Percentiles rank a stretch among this genome's conserved stretches.
phyloP scores from a whole-genome alignment of 2,113 vertebrate genomes.

The Pogona vitticeps region DNA sequence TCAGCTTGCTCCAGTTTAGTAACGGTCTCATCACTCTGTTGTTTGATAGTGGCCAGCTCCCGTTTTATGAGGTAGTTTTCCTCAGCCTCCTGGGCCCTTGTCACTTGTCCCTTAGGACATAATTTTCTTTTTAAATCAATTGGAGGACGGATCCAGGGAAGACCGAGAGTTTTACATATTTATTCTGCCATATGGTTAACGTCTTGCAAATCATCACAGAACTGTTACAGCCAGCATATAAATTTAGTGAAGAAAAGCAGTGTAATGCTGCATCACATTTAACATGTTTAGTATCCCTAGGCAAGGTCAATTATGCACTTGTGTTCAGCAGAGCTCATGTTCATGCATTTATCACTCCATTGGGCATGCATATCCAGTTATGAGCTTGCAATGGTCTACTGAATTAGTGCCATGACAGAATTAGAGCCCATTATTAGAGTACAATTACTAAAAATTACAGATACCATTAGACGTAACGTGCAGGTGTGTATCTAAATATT shows the following conservation, averaged over 20 bases:
- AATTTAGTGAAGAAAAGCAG: constrained; percentile 68
- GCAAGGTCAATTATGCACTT: constrained; percentile 62
- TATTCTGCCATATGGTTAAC: constrained; percentile 60
- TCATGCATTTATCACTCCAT: constrained; percentile 79
- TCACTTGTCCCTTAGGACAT: constrained; percentile 99
- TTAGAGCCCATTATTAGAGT: constrained; percentile 35
- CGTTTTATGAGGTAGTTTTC: constrained; percentile 99
- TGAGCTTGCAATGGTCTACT: constrained; percentile 44
- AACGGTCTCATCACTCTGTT: constrained; percentile 94
- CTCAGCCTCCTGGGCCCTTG: constrained; percentile 98
- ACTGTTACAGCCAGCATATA: constrained; percentile 60
- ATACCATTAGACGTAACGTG: constrained; percentile 72
- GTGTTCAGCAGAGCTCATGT: constrained; percentile 64
- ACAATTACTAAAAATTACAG: constrained; percentile 59
- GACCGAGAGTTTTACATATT: constrained; percentile 70
- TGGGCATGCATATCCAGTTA: constrained; percentile 75
- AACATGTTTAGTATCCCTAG: constrained; percentile 53
- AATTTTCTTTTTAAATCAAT: constrained; percentile 83
- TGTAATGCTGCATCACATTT: constrained; percentile 62
- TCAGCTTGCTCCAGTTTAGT: constrained; percentile 95
- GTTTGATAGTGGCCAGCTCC: constrained; percentile 97
- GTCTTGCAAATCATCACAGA: constrained; percentile 66
- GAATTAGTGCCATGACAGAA: constrained; percentile 69
- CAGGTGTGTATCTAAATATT: constrained; percentile 58
- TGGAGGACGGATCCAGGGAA: constrained; percentile 73